phyloP scores from a whole-genome alignment of 2,797 vertebrate species.

The Rachycentron canadum region DNA sequence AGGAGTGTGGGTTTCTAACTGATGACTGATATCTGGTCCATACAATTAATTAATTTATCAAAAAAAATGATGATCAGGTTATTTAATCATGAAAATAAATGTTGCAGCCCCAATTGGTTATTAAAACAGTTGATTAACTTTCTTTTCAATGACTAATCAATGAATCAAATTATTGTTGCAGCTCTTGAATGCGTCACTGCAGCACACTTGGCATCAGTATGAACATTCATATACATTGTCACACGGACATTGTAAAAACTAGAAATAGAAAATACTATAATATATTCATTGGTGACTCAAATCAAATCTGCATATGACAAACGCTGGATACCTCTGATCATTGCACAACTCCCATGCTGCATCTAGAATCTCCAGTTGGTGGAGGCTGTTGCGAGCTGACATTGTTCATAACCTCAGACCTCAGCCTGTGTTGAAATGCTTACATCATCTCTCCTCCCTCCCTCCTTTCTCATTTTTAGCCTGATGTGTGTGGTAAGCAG shows the following conservation, averaged over 20 bases:
- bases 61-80: neutral
- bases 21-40: neutral
- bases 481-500: constrained; percentile 35
- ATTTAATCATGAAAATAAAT: neutral
- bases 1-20: too few species aligned
- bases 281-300: neutral
- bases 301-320: constrained; percentile 35
- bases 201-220: neutral
- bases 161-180: neutral
- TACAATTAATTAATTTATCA: neutral
- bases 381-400: constrained; percentile 70
- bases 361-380: constrained; percentile 70
- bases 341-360: constrained; percentile 43
- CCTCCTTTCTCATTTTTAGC: constrained; percentile 26
- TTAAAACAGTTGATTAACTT: neutral
- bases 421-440: constrained; percentile 76
- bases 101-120: neutral
- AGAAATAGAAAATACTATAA: neutral
- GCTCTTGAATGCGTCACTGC: neutral
- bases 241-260: neutral
- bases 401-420: constrained; percentile 75
- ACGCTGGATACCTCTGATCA: constrained; percentile 21
- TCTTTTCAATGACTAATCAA: neutral
- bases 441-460: constrained; percentile 67
- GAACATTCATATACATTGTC: neutral